Evolutionary conservation across 2,888 invertebrate species (phyloP), one percentile per base, ranked within the genome.

Genomic region (Lochmaea crataegi): DNA sequence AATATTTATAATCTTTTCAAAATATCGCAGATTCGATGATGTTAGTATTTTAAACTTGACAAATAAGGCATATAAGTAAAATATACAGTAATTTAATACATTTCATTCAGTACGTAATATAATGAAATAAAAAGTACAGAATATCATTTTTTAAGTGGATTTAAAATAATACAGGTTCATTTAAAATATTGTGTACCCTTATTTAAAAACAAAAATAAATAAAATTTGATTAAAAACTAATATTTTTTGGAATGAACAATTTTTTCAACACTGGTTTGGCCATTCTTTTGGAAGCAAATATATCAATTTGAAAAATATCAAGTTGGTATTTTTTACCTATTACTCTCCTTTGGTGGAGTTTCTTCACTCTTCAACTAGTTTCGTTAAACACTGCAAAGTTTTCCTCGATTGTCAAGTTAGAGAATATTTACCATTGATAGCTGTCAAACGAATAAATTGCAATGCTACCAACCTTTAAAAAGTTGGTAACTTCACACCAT

Each of bases 241-340:
- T 7, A 56, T 56, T 56, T 51, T 56, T 56, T 56, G 56, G 56
- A 56, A 56, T 56, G 56, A 56, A 56, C 56, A 56, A 16, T 51
- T 45, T 45, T 45, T 45, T 45, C 11, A 0, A 45, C 45, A 45
- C 45, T 14, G 5, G 11, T 45, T 45, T 45, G 45, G 45, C 45
- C 4, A 12, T 14, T 45, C 4, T 45, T 45, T 45, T 45, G 45
- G 3, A 45, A 45, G 14, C 45, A 12, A 45, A 45, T 45, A 14
- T 38, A 38, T 38, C 7, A 45, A 14, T 5, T 4, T 1, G 1
- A 5, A 45, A 45, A 11, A 45, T 11, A 12, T 45, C 2, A 45
- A 45, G 14, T 12, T 14, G 6, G 4, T 14, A 5, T 14, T 45
- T 11, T 12, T 45, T 45, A 45, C 14, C 12, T 11, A 14, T 45